phyloP scores from a whole-genome alignment of 2,113 vertebrate species.

The Motacilla alba region DNA sequence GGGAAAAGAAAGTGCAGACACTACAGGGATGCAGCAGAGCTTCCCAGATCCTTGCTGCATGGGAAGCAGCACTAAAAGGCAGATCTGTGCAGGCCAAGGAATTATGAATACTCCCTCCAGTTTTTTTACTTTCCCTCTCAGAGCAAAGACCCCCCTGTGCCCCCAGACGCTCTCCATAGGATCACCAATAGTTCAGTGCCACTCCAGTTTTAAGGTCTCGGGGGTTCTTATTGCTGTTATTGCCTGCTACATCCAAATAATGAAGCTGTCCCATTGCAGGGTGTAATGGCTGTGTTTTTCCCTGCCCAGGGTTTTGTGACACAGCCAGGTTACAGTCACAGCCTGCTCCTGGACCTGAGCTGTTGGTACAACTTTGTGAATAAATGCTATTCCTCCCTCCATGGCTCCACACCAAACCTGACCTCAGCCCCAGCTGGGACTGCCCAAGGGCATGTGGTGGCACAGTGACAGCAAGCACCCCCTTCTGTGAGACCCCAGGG shows the following conservation, averaged over 20 bases:
- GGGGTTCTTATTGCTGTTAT: background rate
- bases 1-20: background rate
- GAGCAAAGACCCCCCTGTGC: background rate
- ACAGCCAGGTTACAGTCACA: background rate
- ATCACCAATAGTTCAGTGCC: background rate
- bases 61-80: background rate
- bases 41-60: background rate
- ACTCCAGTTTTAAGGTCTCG: background rate
- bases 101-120: background rate
- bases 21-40: background rate
- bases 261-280: background rate
- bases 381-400: background rate
- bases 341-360: background rate
- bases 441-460: accelerated
- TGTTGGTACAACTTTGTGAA: background rate
- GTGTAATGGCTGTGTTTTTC: background rate
- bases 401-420: background rate
- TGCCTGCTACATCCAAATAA: background rate
- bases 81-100: background rate
- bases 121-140: background rate
- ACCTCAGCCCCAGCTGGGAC: background rate
- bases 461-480: background rate
- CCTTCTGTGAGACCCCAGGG: background rate
- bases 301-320: background rate
- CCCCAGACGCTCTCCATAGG: background rate